Evolutionary conservation across 2,888 invertebrate species (phyloP).

Genomic region (Fragum whitleyi): DNA sequence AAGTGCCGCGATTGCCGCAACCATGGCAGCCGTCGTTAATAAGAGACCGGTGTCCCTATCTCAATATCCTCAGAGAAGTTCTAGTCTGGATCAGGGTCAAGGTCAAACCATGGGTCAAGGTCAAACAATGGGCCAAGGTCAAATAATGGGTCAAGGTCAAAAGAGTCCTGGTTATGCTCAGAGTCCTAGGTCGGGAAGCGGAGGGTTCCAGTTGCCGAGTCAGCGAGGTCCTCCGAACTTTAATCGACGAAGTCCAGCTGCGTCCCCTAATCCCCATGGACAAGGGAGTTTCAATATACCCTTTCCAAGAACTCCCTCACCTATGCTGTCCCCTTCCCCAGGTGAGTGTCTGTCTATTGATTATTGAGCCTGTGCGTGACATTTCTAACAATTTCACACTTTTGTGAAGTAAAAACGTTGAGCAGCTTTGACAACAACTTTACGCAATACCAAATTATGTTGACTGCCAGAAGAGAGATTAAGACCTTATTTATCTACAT

Average conservation of each 20-base stretch:
- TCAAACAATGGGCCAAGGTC: not conserved
- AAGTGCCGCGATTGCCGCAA: constrained; percentile 18
- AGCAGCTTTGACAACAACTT: too few species aligned
- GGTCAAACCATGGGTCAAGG: constrained; percentile 19
- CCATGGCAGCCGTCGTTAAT: not conserved
- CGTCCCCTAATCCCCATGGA: constrained; percentile 59
- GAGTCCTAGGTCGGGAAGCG: constrained; percentile 58
- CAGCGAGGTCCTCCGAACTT: constrained; percentile 63
- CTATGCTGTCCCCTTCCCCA: constrained; percentile 65
- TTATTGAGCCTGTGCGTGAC: too few species aligned
- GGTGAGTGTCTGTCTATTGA: too few species aligned
- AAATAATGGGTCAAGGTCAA: constrained; percentile 49
- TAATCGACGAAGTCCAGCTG: constrained; percentile 73
- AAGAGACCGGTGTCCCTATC: constrained; percentile 57
- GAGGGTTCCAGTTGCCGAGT: constrained; percentile 68
- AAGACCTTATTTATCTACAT: too few species aligned
- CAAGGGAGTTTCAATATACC: constrained; percentile 59
- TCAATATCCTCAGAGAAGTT: constrained; percentile 68
- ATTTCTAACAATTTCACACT: too few species aligned
- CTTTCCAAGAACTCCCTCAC: constrained; percentile 66
- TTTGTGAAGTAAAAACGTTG: too few species aligned
- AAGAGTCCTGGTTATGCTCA: constrained; percentile 74
- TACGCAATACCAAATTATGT: too few species aligned
- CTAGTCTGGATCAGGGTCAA: constrained; percentile 66
- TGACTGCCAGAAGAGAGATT: too few species aligned